Evolutionary conservation across 2,888 invertebrate genomes (phyloP).

Genomic region (Lasioglossum marginatum): DNA sequence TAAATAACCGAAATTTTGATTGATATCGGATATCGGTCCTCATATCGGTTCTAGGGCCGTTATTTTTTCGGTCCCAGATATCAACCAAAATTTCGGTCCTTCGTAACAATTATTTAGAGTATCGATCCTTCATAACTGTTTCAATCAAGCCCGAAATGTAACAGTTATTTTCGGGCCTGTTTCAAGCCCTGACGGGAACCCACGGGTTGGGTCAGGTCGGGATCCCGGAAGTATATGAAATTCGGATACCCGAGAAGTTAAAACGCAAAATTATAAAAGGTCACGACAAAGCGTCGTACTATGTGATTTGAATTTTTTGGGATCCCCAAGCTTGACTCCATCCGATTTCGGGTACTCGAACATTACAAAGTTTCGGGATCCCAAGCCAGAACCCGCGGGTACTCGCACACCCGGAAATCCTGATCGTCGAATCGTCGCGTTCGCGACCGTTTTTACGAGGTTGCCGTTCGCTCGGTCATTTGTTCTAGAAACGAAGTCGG

Average conservation of each 20-base stretch:
- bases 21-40: too few relatives aligned
- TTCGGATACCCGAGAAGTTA: not conserved
- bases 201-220: too few relatives aligned
- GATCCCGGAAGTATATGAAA: not conserved
- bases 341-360: not conserved
- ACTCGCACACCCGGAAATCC: not conserved
- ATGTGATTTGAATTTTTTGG: not conserved
- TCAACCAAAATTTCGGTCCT: too few relatives aligned
- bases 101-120: too few relatives aligned
- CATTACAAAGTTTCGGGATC: not conserved
- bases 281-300: not conserved
- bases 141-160: too few relatives aligned
- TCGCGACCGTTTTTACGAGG: not conserved
- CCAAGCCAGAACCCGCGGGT: not conserved
- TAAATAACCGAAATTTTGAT: too few relatives aligned
- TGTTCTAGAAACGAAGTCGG: constrained; percentile 33
- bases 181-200: too few relatives aligned
- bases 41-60: too few relatives aligned
- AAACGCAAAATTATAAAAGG: not conserved
- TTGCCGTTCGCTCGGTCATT: not conserved
- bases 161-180: too few relatives aligned
- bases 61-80: too few relatives aligned
- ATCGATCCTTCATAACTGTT: too few relatives aligned
- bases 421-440: not conserved
- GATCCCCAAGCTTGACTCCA: not conserved